These are phyloP conservation scores for Capitulum mitella DNA, from an alignment of 2,888 invertebrate genomes.

Conservation along the genomic window DNA sequence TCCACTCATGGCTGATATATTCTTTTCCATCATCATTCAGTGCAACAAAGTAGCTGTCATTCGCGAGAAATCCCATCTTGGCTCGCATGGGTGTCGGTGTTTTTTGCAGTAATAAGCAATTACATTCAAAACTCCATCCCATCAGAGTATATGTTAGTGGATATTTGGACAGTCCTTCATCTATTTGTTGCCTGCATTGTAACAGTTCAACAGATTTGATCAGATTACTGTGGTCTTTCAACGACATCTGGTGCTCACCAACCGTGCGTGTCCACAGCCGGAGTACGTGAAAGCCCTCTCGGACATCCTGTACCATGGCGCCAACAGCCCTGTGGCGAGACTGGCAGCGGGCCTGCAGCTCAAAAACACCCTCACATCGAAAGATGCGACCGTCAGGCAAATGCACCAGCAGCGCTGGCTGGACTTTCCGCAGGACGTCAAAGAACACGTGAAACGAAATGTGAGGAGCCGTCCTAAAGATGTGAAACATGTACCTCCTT, in stretches of 20 bases:
- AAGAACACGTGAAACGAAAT: constrained; percentile 87
- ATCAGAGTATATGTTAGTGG: background rate
- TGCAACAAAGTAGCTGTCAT: background rate
- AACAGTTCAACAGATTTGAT: too few species aligned
- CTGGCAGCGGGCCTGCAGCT: constrained; percentile 98
- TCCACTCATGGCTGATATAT: background rate
- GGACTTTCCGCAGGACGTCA: constrained; percentile 70
- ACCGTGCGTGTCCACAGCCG: constrained; percentile 29
- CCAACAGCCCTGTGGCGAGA: constrained; percentile 85
- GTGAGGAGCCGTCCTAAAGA: too few species aligned
- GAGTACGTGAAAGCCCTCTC: constrained; percentile 38
- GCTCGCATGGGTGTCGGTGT: too few species aligned
- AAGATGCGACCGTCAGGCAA: constrained; percentile 70
- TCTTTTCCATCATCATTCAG: background rate
- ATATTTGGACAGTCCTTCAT: background rate
- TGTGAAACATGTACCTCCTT: too few species aligned
- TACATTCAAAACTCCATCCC: background rate
- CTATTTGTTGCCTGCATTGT: background rate
- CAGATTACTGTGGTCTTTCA: too few species aligned
- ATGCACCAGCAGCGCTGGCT: constrained; percentile 92
- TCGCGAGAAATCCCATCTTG: background rate
- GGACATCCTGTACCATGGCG: constrained; percentile 69
- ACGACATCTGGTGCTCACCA: too few species aligned
- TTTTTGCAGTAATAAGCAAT: too few species aligned
- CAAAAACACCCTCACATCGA: constrained; percentile 94